phyloP scores from a whole-genome alignment of 1,140 invertebrate genomes.

The Drosophila lini region DNA sequence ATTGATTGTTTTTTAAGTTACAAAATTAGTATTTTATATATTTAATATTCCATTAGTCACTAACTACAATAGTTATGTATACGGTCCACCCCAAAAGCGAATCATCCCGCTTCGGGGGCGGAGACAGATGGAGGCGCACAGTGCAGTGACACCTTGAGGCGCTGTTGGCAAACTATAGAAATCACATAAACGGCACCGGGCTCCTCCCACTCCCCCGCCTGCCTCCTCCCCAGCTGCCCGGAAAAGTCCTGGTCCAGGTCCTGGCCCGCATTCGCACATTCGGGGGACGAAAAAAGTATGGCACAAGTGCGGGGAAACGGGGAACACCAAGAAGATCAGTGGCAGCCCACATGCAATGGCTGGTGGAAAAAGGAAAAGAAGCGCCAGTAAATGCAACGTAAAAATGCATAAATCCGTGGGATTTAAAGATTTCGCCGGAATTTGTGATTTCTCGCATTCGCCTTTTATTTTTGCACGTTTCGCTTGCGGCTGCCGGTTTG shows the following conservation, averaged over 20 bases:
- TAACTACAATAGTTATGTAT: background rate
- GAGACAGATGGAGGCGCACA: constrained; percentile 40
- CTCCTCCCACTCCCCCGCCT: background rate
- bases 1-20: too few species aligned
- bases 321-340: constrained; percentile 20
- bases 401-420: constrained; percentile 80
- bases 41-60: background rate
- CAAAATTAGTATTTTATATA: background rate
- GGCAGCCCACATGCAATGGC: constrained; percentile 49
- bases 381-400: constrained; percentile 71
- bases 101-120: constrained; percentile 8
- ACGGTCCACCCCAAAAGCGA: constrained; percentile 12
- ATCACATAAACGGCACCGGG: constrained; percentile 65
- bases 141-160: constrained; percentile 72
- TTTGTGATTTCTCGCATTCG: constrained; percentile 80
- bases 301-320: constrained; percentile 26
- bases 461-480: constrained; percentile 67
- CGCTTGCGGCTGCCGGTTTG: constrained; percentile 42
- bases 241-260: constrained; percentile 8
- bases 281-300: constrained; percentile 40
- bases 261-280: constrained; percentile 59
- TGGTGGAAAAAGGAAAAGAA: constrained; percentile 13
- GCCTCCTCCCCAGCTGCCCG: background rate
- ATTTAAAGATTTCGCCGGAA: constrained; percentile 79
- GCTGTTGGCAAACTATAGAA: constrained; percentile 75